Base-by-base conservation (phyloP, 1,140 invertebrate genomes). In the Copidosoma floridanum region DNA sequence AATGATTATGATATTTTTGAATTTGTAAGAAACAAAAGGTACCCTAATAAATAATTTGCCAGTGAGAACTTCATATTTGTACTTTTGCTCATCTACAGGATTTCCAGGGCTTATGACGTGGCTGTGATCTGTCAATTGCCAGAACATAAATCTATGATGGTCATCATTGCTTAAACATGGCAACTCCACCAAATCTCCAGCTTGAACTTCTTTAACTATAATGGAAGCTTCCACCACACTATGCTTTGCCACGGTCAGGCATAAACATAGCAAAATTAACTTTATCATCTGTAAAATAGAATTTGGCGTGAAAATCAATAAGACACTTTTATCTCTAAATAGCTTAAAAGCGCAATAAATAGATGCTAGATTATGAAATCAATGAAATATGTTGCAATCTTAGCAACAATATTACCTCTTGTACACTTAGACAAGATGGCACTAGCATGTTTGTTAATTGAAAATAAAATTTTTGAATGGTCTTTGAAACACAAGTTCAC, bases 1-100 rank as follows among this genome's bases (percentile, higher is more conserved):
- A 32, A 12, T 8, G 6, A 38, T 26, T 61, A 51, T 50, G 1
- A 40, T 23, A 53, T 38, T 38, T 52, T 46, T 20, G 38, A 44
- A 38, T 55, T 20, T 38, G 12, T 37, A 53, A 54, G 20, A 27
- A 50, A 44, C 3, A 26, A 29, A 44, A 58, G 73, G 82, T 78
- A 88, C 86, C 79, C 83, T 80, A 51, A 88, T 88, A 50, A 79
- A 79, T 41, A 88, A 79, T 65, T 81, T 85, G 63, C 86, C 87
- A 44, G 85, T 85, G 32, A 88, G 75, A 3, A 88, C 85, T 77
- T 88, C 84, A 77, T 88, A 88, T 69, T 87, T 87, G 67, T 86
- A 88, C 79, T 88, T 88, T 8, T 78, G 78, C 61, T 77, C 73
- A 77, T 88, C 81, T 62, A 82, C 76, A 26, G 72, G 60, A 79